Percentiles rank a stretch among this genome's conserved stretches.
Evolutionary conservation across 2,797 vertebrate genomes (phyloP).

Genomic region (Luscinia luscinia): DNA sequence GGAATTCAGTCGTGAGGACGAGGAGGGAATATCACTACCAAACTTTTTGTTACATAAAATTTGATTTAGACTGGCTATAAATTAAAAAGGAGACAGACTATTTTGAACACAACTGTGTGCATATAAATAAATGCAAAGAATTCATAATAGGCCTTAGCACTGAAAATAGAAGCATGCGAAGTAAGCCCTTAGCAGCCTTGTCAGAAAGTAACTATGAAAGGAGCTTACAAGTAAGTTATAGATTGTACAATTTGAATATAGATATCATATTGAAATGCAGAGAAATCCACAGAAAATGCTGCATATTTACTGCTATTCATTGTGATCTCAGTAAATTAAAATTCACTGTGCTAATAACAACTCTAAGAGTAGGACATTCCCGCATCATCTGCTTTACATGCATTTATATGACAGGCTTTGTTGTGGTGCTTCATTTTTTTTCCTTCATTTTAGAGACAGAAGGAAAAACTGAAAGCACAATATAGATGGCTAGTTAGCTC

Average conservation of each 20-base stretch:
- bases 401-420: slow-evolving; percentile 40
- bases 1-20: neutral
- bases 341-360: slow-evolving; percentile 35
- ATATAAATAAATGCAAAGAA: slow-evolving; percentile 8
- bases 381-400: slow-evolving; percentile 16
- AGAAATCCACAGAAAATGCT: neutral
- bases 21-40: neutral
- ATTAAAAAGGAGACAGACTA: slow-evolving; percentile 27
- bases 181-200: neutral
- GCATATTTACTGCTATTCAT: neutral
- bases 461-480: slow-evolving; percentile 45
- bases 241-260: neutral
- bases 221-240: neutral
- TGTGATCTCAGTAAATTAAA: slow-evolving; percentile 17
- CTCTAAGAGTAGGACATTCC: slow-evolving; percentile 29
- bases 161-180: slow-evolving; percentile 18
- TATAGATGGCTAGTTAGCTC: slow-evolving; percentile 59
- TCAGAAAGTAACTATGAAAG: slow-evolving; percentile 18
- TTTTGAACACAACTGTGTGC: neutral
- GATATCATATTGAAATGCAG: neutral
- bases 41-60: neutral
- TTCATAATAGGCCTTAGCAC: neutral
- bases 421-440: neutral
- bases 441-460: slow-evolving; percentile 5
- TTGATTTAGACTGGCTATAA: slow-evolving; percentile 5